A percentile compares a stretch with the other conserved stretches of the same genome.
phyloP scores from a whole-genome alignment of 2,797 vertebrate species.

The Clarias fuscus region DNA sequence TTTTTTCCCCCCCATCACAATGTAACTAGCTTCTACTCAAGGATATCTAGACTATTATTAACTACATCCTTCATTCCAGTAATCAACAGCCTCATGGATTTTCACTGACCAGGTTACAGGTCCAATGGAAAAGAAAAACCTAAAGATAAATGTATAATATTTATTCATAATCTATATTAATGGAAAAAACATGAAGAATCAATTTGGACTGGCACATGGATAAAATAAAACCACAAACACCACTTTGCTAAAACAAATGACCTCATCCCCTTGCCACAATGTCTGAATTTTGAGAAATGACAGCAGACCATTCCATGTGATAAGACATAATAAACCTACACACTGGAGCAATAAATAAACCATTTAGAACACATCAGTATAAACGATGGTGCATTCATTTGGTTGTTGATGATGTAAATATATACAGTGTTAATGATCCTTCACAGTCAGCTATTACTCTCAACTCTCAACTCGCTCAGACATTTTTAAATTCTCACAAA shows the following conservation, averaged over 20 bases:
- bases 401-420: conserved; percentile 14
- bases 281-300: background rate
- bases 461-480: conserved; percentile 23
- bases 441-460: conserved; percentile 18
- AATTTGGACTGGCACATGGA: no score
- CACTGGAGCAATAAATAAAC: background rate
- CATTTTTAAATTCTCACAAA: background rate
- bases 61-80: background rate
- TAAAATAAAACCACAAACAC: background rate
- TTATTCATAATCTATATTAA: background rate
- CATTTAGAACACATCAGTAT: background rate
- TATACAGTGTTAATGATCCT: conserved; percentile 35
- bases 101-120: background rate
- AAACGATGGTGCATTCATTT: conserved; percentile 18
- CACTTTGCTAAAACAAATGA: background rate
- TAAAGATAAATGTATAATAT: background rate
- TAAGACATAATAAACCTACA: conserved; percentile 1
- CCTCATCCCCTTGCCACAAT: background rate
- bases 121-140: background rate
- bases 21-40: background rate
- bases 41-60: conserved; percentile 2
- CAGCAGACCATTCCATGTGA: background rate
- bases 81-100: background rate
- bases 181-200: background rate
- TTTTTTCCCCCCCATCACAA: background rate